Percentiles rank a stretch among this genome's conserved stretches.
These are phyloP conservation scores for Catharus bicknelli DNA, from an alignment of 2,113 vertebrate genomes.

Conservation along the genomic window DNA sequence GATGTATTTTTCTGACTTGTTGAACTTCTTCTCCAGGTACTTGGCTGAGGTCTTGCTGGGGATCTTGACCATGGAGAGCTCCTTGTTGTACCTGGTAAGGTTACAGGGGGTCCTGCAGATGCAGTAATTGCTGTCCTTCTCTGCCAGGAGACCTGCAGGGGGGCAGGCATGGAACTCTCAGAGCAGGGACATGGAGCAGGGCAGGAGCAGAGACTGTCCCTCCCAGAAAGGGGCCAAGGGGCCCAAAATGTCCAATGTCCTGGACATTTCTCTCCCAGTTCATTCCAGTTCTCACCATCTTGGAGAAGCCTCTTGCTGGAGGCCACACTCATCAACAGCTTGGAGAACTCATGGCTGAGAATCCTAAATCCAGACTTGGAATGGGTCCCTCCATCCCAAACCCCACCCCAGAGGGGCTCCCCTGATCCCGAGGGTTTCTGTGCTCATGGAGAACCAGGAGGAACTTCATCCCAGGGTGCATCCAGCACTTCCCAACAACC, in stretches of 20 bases:
- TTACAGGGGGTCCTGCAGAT: constrained; percentile 95
- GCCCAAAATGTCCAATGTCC: not conserved
- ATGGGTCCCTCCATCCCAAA: not conserved
- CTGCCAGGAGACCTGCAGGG: constrained; percentile 85
- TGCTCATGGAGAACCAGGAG: not conserved
- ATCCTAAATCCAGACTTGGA: not conserved
- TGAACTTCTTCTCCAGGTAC: constrained; percentile 98
- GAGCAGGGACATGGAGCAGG: not conserved
- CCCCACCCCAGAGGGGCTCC: not conserved
- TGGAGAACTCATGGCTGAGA: fast-evolving
- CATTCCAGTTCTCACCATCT: not conserved
- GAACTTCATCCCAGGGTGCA: not conserved
- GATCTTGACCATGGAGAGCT: constrained; percentile 99
- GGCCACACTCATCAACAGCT: not conserved
- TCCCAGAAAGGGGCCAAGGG: not conserved
- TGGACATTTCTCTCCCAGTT: not conserved
- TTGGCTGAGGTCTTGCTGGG: constrained; percentile 97
- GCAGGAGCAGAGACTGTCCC: not conserved
- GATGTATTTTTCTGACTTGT: constrained; percentile 97
- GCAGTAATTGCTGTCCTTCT: constrained; percentile 92
- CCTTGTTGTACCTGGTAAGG: constrained; percentile 97
- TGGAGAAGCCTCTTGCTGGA: not conserved
- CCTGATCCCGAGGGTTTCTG: fast-evolving
- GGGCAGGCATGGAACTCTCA: not conserved
- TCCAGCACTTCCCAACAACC: not conserved